Conservation (phyloP, 2,888 invertebrate species). For the Strigamia maritima region DNA sequence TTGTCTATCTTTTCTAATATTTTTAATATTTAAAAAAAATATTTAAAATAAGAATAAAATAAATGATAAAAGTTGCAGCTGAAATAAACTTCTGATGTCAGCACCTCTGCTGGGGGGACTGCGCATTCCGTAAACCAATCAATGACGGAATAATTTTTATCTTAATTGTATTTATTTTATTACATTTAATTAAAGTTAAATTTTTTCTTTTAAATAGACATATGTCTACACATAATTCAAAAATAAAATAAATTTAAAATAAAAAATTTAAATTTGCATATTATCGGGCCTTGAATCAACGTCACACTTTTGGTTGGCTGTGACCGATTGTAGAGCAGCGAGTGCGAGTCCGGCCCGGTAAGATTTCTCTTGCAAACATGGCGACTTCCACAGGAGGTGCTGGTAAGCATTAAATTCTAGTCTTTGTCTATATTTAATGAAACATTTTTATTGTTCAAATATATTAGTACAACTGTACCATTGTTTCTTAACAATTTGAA, state of each 20-base stretch:
- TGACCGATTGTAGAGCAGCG: neutral
- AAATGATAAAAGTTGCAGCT: too few relatives aligned
- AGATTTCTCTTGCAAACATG: constrained; percentile 39
- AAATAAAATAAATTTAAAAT: neutral
- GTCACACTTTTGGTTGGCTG: neutral
- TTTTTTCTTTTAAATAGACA: neutral
- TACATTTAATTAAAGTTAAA: too few relatives aligned
- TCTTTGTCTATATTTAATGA: neutral
- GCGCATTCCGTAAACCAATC: too few relatives aligned
- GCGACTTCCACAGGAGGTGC: constrained; percentile 43
- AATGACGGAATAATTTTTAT: too few relatives aligned
- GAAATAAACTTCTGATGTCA: too few relatives aligned
- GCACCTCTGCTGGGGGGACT: too few relatives aligned
- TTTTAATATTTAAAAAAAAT: too few relatives aligned
- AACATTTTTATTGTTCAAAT: neutral
- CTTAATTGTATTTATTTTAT: too few relatives aligned
- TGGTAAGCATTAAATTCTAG: constrained; percentile 38
- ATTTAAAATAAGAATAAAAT: too few relatives aligned
- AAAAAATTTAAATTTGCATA: neutral
- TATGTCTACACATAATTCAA: neutral
- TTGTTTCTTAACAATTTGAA: neutral
- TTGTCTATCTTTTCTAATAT: too few relatives aligned
- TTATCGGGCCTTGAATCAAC: neutral
- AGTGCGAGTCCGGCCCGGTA: neutral
- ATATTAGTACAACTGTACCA: neutral